These are phyloP conservation scores for Lepidotrigona ventralis DNA, from an alignment of 1,140 invertebrate species.

Conservation along the genomic window DNA sequence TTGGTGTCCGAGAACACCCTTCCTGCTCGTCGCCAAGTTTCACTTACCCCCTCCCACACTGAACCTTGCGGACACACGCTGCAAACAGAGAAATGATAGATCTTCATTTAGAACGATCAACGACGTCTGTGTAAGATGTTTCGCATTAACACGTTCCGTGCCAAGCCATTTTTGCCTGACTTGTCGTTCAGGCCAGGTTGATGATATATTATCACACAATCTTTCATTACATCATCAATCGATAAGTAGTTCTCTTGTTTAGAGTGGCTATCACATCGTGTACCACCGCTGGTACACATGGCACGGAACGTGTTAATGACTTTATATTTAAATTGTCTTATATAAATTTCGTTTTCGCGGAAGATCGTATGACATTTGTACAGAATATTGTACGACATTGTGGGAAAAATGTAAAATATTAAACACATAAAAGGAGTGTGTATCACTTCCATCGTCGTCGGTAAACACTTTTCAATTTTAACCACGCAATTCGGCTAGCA, in stretches of 20 bases:
- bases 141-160: too few species aligned
- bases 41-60: constrained; percentile 59
- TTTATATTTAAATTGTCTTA: neutral
- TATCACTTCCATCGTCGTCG: neutral
- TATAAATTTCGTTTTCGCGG: neutral
- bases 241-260: too few species aligned
- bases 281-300: too few species aligned
- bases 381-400: neutral
- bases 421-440: neutral
- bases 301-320: too few species aligned
- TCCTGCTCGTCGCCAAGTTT: constrained; percentile 48
- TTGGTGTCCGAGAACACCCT: constrained; percentile 64
- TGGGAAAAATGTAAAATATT: neutral
- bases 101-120: neutral
- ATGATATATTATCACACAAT: too few species aligned
- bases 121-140: neutral
- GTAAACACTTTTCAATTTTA: neutral
- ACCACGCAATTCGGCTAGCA: neutral
- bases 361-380: too few species aligned
- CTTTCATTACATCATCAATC: too few species aligned
- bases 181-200: too few species aligned
- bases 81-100: constrained; percentile 41
- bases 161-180: too few species aligned
- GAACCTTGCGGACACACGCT: constrained; percentile 57
- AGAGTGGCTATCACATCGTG: too few species aligned